Evolutionary conservation across 2,797 vertebrate genomes (phyloP).

Genomic region (Petrocephalus schoutedeni): DNA sequence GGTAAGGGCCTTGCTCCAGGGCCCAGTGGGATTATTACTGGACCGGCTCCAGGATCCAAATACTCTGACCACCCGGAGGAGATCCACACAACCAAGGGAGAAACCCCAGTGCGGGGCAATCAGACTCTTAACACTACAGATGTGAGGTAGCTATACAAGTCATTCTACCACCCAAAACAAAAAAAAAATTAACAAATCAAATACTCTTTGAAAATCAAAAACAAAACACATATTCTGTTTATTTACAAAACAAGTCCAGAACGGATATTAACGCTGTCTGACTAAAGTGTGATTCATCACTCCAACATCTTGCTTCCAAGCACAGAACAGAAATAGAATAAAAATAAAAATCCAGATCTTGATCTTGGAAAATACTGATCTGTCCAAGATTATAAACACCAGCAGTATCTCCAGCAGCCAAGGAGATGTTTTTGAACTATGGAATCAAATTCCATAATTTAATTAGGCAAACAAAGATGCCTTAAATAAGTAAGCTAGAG

Average conservation of each 20-base stretch:
- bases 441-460: neutral
- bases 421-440: neutral
- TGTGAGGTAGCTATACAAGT: neutral
- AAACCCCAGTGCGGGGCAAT: neutral
- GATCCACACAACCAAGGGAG: neutral
- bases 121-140: neutral
- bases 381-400: neutral
- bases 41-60: neutral
- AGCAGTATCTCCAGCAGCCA: neutral
- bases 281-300: neutral
- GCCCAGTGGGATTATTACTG: neutral
- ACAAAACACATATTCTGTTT: neutral
- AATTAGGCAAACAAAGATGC: constrained; percentile 1
- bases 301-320: neutral
- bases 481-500: neutral
- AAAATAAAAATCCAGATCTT: neutral
- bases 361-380: neutral
- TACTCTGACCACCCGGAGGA: neutral
- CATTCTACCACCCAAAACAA: neutral
- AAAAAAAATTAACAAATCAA: neutral
- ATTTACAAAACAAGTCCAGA: neutral
- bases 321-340: neutral
- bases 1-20: neutral
- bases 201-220: too few relatives aligned
- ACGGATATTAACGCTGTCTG: neutral